Base-by-base conservation (phyloP, 1,140 invertebrate species). In the Polypedilum pembai region DNA sequence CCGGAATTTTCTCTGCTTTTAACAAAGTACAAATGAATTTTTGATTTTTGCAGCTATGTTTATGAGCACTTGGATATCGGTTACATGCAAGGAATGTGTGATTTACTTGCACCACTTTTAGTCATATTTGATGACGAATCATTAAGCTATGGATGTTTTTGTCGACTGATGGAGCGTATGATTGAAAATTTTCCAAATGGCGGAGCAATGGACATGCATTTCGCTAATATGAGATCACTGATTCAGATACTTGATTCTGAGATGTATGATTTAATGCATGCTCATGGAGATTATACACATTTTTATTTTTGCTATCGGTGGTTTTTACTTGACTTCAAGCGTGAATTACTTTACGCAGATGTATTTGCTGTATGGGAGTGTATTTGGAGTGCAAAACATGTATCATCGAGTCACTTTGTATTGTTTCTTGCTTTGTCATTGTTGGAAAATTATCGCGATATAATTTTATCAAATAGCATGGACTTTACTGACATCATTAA, bases 401-500 rank as follows among this genome's bases (percentile, higher is more conserved):
- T 95, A 73, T 88, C 93, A 20, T 94, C 94, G 0, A 86, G 87
- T 40, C 91, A 96, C 83, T 98, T 98, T 86, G 93, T 95, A 66
- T 83, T 98, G 20, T 98, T 98, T 83, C 88, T 98, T 76, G 95
- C 95, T 0, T 86, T 98, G 45, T 94, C 95, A 0, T 82, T 98
- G 63, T 88, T 98, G 0, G 92, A 96, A 83, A 93, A 92, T 75
- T 98, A 98, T 82, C 83, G 95, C 73, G 94, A 97, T 80, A 94
- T 98, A 75, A 96, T 98, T 63, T 84, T 98, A 41, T 92, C 93
- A 75, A 97, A 98, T 83, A 89, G 91, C 77, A 98, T 98, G 94
- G 95, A 98, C 81, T 98, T 97, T 81, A 98, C 95, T 0, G 96
- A 98, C 83, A 95, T 98, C 77, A 98, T 98, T 79, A 97, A 96